Conservation (phyloP, 2,888 invertebrate genomes). For the Drosophila neonasuta region DNA sequence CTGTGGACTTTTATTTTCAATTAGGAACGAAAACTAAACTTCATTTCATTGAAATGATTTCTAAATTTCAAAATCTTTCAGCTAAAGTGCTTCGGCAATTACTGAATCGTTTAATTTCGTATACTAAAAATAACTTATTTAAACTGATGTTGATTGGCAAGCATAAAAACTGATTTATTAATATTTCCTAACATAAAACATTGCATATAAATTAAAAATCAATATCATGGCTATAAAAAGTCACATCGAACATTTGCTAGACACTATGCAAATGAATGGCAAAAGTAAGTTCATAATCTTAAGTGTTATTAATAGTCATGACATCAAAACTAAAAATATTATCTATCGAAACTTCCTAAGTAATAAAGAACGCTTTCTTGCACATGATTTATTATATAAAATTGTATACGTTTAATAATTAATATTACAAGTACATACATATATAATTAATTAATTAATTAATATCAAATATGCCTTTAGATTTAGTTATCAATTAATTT, state of each 20-base stretch:
- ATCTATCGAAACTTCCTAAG: neutral
- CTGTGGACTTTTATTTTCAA: neutral
- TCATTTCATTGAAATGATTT: neutral
- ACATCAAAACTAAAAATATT: neutral
- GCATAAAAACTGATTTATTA: neutral
- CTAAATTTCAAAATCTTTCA: no score
- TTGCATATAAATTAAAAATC: neutral
- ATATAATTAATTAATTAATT: conserved; percentile 75
- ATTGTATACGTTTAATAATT: conserved; percentile 80
- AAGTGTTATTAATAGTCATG: neutral
- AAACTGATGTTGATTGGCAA: neutral
- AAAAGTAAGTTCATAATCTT: neutral
- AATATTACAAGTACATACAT: conserved; percentile 77
- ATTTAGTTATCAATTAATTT: conserved; percentile 70
- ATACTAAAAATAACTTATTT: no score
- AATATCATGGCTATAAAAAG: neutral
- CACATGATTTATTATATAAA: conserved; percentile 79
- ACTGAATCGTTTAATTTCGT: neutral
- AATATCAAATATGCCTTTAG: conserved; percentile 80
- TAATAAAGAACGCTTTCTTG: conserved; percentile 46
- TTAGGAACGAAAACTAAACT: no score
- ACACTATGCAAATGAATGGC: neutral
- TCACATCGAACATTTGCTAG: no score
- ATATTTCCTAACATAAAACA: no score
- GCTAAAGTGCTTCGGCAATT: no score